A percentile compares a stretch with the other conserved stretches of the same genome.
Conservation (phyloP, 92 coral and sea anemone genomes). For the Palythoa grandiflora region DNA sequence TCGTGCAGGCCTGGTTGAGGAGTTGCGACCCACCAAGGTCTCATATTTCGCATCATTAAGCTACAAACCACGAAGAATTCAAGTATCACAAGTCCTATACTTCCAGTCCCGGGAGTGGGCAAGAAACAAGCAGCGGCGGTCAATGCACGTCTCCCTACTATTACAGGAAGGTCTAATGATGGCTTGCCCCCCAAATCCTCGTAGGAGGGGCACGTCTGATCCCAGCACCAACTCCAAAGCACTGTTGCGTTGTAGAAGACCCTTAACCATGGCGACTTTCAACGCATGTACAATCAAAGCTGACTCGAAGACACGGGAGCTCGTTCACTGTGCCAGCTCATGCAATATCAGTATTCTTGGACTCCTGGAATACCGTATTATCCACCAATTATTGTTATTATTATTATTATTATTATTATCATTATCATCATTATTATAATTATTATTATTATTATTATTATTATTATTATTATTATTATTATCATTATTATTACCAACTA, state of each 20-base stretch:
- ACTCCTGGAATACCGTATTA: conserved; percentile 18
- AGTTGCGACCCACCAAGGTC: too few species aligned
- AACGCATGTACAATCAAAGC: conserved; percentile 33
- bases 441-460: too few species aligned
- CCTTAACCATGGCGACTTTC: conserved; percentile 43
- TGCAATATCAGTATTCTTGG: conserved; percentile 22
- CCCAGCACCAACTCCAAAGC: conserved; percentile 26
- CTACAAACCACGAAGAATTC: too few species aligned
- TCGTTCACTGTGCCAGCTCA: conserved; percentile 25
- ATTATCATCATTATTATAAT: too few species aligned
- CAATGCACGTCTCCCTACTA: too few species aligned
- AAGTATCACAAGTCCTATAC: too few species aligned
- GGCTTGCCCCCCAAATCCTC: conserved; percentile 31
- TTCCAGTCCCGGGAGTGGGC: too few species aligned
- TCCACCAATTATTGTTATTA: background rate
- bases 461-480: too few species aligned
- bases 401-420: too few species aligned
- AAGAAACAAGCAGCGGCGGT: too few species aligned
- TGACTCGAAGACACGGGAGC: conserved; percentile 4
- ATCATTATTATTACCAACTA: background rate
- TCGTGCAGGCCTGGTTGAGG: too few species aligned
- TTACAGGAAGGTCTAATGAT: background rate
- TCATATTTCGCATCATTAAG: too few species aligned
- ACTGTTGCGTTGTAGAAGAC: conserved; percentile 28
- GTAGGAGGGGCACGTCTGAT: conserved; percentile 34